A percentile compares a stretch with the other conserved stretches of the same genome.
phyloP scores from a whole-genome alignment of 2,888 invertebrate genomes.

The Neoaliturus tenellus region DNA sequence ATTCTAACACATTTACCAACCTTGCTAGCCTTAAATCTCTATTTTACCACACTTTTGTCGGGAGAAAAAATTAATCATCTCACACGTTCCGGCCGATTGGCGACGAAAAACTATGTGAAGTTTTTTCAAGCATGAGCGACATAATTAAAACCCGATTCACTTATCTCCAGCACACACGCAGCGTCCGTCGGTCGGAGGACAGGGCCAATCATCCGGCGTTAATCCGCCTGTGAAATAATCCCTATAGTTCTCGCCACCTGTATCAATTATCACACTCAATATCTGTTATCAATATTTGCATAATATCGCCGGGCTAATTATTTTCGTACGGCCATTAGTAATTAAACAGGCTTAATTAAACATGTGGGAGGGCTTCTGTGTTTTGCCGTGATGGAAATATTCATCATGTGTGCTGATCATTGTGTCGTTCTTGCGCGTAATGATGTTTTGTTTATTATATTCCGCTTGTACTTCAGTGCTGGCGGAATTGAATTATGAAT shows the following conservation, averaged over 20 bases:
- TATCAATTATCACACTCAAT: constrained; percentile 14
- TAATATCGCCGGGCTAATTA: constrained; percentile 9
- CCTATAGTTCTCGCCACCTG: constrained; percentile 26
- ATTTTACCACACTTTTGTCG: too few relatives aligned
- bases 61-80: too few relatives aligned
- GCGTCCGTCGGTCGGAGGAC: background rate
- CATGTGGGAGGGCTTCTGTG: background rate
- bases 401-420: background rate
- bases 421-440: background rate
- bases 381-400: background rate
- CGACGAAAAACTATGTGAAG: too few relatives aligned
- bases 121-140: too few relatives aligned
- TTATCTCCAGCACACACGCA: background rate
- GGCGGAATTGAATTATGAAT: background rate
- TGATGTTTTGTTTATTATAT: background rate
- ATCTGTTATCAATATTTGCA: constrained; percentile 26
- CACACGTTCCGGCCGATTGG: too few relatives aligned
- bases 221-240: constrained; percentile 5
- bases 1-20: too few relatives aligned
- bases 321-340: constrained; percentile 20
- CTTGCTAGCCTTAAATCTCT: too few relatives aligned
- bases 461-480: background rate
- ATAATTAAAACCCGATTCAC: background rate
- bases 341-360: constrained; percentile 30
- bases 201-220: background rate